phyloP scores from a whole-genome alignment of 2,888 invertebrate species.

The Nymphalis urticae region DNA sequence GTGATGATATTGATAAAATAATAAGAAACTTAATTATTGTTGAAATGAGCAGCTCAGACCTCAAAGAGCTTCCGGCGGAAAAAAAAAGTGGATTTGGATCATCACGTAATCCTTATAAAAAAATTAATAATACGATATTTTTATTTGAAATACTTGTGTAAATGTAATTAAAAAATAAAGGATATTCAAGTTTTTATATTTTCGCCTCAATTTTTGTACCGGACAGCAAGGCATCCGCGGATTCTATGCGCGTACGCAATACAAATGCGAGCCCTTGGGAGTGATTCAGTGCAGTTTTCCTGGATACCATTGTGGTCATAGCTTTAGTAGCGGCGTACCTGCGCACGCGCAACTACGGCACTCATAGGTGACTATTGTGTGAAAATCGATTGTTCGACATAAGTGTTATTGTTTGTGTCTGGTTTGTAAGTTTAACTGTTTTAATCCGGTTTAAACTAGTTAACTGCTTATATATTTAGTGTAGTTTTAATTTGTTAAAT shows the following conservation, averaged over 20 bases:
- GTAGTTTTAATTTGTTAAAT: background rate
- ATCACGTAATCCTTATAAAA: too few species aligned
- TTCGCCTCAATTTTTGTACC: constrained; percentile 21
- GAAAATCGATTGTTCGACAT: background rate
- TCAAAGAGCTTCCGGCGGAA: too few species aligned
- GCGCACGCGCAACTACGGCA: constrained; percentile 49
- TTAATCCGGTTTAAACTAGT: background rate
- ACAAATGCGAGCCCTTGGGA: constrained; percentile 63
- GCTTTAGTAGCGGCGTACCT: constrained; percentile 61
- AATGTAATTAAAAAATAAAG: background rate
- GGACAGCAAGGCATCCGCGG: constrained; percentile 20
- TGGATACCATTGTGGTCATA: constrained; percentile 59
- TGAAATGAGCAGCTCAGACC: too few species aligned
- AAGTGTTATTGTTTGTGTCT: constrained; percentile 7
- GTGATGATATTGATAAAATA: too few species aligned
- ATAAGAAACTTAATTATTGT: too few species aligned
- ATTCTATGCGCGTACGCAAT: constrained; percentile 54
- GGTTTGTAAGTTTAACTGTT: constrained; percentile 4
- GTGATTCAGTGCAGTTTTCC: constrained; percentile 54
- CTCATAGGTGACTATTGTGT: constrained; percentile 7
- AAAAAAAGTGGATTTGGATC: too few species aligned
- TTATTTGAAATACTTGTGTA: background rate
- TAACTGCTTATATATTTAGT: background rate
- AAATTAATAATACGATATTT: too few species aligned
- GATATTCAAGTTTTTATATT: background rate